phyloP scores from a whole-genome alignment of 2,888 invertebrate species.

The Incurvaria masculella region DNA sequence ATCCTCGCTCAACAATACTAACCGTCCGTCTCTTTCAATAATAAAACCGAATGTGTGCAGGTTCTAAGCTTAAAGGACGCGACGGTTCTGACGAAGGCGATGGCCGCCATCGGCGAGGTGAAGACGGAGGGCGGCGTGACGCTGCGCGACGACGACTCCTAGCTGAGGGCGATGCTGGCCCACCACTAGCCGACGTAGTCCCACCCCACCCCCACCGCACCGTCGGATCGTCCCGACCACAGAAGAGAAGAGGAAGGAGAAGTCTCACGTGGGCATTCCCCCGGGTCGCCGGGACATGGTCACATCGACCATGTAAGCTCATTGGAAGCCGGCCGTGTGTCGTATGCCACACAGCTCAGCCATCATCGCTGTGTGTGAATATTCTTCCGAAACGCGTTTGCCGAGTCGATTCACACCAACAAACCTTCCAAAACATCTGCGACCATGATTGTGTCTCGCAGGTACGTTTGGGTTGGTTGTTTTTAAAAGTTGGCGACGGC shows the following conservation, averaged over 20 bases:
- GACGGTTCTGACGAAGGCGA: conserved; percentile 75
- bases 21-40: no score
- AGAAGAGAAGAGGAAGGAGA: conserved; percentile 3
- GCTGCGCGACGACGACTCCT: conserved; percentile 47
- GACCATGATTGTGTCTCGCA: no score
- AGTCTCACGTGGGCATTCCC: conserved; percentile 5
- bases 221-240: conserved; percentile 2
- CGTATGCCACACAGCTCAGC: neutral
- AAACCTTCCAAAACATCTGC: no score
- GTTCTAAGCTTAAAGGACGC: conserved; percentile 85
- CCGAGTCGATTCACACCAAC: no score
- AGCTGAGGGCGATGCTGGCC: conserved; percentile 39
- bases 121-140: conserved; percentile 68
- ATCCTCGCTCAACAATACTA: no score
- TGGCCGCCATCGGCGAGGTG: conserved; percentile 67
- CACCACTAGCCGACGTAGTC: conserved; percentile 21
- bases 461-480: no score
- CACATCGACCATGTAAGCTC: conserved; percentile 3
- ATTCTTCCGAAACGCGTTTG: conserved; percentile 13
- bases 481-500: no score
- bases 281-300: conserved; percentile 1
- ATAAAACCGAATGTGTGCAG: no score
- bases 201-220: neutral
- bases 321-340: neutral
- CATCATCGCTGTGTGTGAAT: conserved; percentile 11